phyloP scores from a whole-genome alignment of 2,113 vertebrate species.

The Antechinus stuartii region DNA sequence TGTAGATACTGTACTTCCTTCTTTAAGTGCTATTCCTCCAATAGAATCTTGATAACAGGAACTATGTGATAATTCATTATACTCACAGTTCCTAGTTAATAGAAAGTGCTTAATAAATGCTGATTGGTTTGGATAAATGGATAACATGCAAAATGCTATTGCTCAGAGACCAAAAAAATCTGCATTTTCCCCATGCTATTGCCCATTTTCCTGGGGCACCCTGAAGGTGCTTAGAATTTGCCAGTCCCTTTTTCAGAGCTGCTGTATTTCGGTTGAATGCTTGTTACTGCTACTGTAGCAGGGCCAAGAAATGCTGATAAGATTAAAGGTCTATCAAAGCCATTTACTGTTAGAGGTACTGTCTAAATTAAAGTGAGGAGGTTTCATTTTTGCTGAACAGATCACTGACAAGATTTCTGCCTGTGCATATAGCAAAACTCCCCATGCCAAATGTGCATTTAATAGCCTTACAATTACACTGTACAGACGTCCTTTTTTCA shows the following conservation, averaged over 20 bases:
- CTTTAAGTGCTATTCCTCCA: not conserved
- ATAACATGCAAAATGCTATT: not conserved
- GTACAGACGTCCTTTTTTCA: not conserved
- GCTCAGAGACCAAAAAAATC: not conserved
- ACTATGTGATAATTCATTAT: not conserved
- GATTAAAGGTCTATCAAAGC: slow-evolving; percentile 47
- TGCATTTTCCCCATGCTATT: not conserved
- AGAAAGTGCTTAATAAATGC: not conserved
- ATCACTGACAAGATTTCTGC: slow-evolving; percentile 28
- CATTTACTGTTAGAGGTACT: slow-evolving; percentile 32
- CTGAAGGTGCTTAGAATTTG: slow-evolving; percentile 33
- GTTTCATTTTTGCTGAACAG: slow-evolving; percentile 48
- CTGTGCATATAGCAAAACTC: slow-evolving; percentile 17
- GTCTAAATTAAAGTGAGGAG: slow-evolving; percentile 56
- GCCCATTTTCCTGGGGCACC: not conserved
- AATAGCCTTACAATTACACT: slow-evolving; percentile 21
- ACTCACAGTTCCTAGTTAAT: not conserved
- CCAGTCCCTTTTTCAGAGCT: not conserved
- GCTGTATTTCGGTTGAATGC: not conserved
- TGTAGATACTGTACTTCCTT: not conserved
- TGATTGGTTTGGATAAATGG: not conserved
- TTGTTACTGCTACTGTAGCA: slow-evolving; percentile 37
- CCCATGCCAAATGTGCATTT: slow-evolving; percentile 29
- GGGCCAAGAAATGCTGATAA: slow-evolving; percentile 7
- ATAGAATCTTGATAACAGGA: not conserved